Conservation (phyloP, 2,888 invertebrate species). For the Smittia aterrima region DNA sequence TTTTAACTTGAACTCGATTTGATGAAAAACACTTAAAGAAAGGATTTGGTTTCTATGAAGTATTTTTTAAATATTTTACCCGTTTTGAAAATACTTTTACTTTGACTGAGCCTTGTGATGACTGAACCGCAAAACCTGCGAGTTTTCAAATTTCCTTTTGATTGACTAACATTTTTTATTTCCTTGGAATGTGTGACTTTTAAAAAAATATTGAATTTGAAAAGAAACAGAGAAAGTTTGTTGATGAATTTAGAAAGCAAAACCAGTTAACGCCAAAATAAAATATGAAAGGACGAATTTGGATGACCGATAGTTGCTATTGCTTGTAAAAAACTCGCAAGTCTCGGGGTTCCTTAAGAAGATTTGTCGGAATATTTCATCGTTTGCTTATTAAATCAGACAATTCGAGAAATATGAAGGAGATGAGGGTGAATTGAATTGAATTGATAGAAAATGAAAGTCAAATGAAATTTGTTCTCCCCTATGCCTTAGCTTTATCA, state of each 20-base stretch:
- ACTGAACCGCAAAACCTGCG: neutral
- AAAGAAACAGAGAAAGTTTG: neutral
- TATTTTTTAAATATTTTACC: neutral
- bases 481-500: neutral
- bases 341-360: neutral
- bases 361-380: too few relatives aligned
- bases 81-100: neutral
- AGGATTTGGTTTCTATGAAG: neutral
- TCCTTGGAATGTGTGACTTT: neutral
- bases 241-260: neutral
- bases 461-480: neutral
- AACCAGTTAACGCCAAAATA: neutral
- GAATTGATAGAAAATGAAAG: neutral
- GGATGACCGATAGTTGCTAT: neutral
- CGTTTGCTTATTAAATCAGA: too few relatives aligned
- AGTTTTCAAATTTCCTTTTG: neutral
- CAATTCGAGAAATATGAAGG: neutral
- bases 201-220: neutral
- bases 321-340: neutral
- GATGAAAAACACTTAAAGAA: constrained; percentile 11
- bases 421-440: neutral
- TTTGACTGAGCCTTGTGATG: neutral
- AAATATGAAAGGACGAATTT: neutral
- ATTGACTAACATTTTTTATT: neutral
- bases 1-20: too few relatives aligned